Conservation (phyloP, 2,113 vertebrate species). For the Morphnarchus princeps region DNA sequence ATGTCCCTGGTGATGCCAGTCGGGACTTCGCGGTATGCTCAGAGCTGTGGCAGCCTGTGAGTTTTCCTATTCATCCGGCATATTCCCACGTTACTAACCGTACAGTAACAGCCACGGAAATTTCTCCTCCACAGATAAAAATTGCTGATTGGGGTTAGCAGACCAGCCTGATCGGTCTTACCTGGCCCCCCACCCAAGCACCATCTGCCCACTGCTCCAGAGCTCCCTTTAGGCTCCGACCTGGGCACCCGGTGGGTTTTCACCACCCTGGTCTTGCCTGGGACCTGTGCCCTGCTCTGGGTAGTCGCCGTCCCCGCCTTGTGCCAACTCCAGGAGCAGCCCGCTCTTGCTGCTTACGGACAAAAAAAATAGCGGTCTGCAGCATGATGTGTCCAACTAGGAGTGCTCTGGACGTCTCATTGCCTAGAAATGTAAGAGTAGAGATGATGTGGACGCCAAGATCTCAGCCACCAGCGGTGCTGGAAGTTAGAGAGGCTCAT, state of each 20-base stretch:
- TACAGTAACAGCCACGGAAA: neutral
- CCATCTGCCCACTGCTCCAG: neutral
- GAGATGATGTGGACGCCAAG: neutral
- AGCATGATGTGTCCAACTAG: neutral
- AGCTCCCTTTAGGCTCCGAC: neutral
- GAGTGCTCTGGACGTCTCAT: neutral
- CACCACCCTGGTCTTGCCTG: neutral
- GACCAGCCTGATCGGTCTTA: neutral
- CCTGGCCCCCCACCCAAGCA: neutral
- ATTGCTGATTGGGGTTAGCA: neutral
- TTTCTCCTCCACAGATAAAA: neutral
- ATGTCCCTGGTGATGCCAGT: accelerated
- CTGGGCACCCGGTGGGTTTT: neutral
- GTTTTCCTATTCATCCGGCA: neutral
- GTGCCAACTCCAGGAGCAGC: neutral
- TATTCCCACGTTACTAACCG: neutral
- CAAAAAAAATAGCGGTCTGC: neutral
- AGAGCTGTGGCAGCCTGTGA: neutral
- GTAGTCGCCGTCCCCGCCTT: neutral
- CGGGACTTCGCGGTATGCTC: neutral
- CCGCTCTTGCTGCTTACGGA: accelerated
- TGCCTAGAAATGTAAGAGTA: neutral
- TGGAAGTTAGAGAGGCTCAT: neutral
- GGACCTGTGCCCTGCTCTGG: neutral
- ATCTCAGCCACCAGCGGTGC: neutral